A percentile compares a stretch with the other conserved stretches of the same genome.
phyloP scores from a whole-genome alignment of 2,797 vertebrate species.

The Enteromius viviparus region DNA sequence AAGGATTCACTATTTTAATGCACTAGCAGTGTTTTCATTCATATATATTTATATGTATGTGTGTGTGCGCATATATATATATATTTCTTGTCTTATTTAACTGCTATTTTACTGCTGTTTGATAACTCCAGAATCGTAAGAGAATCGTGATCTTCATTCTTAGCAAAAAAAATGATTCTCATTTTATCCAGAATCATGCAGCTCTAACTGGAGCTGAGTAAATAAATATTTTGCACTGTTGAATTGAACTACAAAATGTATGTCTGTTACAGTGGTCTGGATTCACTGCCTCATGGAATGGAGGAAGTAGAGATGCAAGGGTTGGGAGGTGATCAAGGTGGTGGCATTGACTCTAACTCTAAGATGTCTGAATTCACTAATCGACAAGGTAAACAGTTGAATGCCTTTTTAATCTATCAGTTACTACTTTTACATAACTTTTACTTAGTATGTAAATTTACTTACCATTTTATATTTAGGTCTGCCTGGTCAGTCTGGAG shows the following conservation, averaged over 20 bases:
- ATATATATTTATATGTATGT: too few relatives aligned
- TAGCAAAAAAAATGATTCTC: too few relatives aligned
- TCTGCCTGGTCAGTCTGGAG: conserved; percentile 87
- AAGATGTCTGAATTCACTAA: conserved; percentile 91
- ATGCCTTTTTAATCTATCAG: not conserved
- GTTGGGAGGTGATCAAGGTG: conserved; percentile 86
- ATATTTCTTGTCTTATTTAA: too few relatives aligned
- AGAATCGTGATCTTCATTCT: too few relatives aligned
- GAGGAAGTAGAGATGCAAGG: conserved; percentile 88
- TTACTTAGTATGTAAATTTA: not conserved
- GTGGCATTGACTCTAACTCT: conserved; percentile 84
- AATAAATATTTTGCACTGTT: not conserved
- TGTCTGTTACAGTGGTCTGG: conserved; percentile 75
- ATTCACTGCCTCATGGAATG: conserved; percentile 81
- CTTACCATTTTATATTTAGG: conserved; percentile 71
- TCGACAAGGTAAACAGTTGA: conserved; percentile 72
- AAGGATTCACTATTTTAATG: too few relatives aligned
- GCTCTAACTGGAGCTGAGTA: too few relatives aligned
- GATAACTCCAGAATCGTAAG: too few relatives aligned
- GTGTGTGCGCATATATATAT: too few relatives aligned
- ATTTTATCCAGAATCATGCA: too few relatives aligned
- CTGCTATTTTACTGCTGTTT: too few relatives aligned
- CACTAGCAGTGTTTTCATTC: too few relatives aligned
- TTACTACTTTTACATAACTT: not conserved
- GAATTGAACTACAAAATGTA: not conserved